phyloP scores from a whole-genome alignment of 30 jellyfish, hydroid and myxozoan genomes.

The Mastigias papua region DNA sequence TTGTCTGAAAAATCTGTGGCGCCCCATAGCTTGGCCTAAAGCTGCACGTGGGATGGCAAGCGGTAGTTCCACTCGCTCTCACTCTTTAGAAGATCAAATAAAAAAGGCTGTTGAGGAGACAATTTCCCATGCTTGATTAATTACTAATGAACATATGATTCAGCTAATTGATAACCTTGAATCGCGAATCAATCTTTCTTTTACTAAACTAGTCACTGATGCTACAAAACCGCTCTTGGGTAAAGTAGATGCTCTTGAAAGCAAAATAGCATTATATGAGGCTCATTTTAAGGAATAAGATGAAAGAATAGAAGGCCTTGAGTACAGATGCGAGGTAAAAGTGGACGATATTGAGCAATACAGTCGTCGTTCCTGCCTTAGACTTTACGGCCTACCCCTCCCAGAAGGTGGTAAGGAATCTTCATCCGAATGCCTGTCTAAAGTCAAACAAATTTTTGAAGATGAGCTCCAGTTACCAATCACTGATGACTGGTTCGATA shows the following conservation, averaged over 20 bases:
- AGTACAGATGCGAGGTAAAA: not conserved
- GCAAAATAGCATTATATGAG: not conserved
- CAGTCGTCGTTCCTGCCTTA: not conserved
- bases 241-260: not conserved
- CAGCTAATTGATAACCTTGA: not conserved
- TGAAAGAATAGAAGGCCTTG: not conserved
- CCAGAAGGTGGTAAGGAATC: not conserved
- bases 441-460: not conserved
- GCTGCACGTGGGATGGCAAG: not conserved
- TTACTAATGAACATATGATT: not conserved
- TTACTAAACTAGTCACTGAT: not conserved
- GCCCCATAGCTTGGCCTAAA: not conserved
- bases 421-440: not conserved
- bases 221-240: not conserved
- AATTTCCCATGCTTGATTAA: not conserved
- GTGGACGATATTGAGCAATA: not conserved
- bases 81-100: not conserved
- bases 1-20: not conserved
- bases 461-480: not conserved
- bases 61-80: not conserved
- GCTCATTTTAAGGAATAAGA: not conserved
- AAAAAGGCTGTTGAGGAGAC: not conserved
- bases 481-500: not conserved
- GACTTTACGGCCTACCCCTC: not conserved
- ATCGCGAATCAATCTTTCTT: not conserved